These are phyloP conservation scores for Ophraella communa DNA, from an alignment of 2,888 invertebrate genomes.

Conservation along the genomic window DNA sequence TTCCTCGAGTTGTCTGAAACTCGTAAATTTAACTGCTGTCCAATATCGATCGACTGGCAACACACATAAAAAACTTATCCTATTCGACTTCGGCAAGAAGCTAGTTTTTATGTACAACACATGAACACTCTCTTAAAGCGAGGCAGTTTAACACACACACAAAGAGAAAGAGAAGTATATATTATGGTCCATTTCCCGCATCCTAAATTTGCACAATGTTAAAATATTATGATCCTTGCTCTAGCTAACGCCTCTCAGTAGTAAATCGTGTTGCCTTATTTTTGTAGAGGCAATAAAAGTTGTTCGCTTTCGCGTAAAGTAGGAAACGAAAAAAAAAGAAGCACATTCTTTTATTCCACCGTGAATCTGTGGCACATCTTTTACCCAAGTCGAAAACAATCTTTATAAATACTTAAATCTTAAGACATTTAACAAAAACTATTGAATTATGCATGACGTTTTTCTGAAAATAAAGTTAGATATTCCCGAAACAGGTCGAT, in stretches of 20 bases:
- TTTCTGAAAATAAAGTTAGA: no score
- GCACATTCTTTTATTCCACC: neutral
- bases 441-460: neutral
- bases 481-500: no score
- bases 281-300: neutral
- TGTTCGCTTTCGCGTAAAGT: neutral
- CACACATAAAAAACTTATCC: no score
- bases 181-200: neutral
- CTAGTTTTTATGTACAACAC: neutral
- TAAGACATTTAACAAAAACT: constrained; percentile 2
- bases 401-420: constrained; percentile 10
- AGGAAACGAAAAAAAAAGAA: neutral
- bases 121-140: neutral
- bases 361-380: neutral
- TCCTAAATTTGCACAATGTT: neutral
- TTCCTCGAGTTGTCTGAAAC: no score
- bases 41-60: no score
- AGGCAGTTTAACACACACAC: no score
- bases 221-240: neutral
- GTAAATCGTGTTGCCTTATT: constrained; percentile 3
- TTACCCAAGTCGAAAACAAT: neutral
- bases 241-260: neutral
- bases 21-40: no score
- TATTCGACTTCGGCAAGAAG: no score
- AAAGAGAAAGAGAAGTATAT: neutral